A percentile compares a stretch with the other conserved stretches of the same genome.
These are phyloP conservation scores for Barnardius zonarius DNA, from an alignment of 2,113 vertebrate species.

Conservation along the genomic window DNA sequence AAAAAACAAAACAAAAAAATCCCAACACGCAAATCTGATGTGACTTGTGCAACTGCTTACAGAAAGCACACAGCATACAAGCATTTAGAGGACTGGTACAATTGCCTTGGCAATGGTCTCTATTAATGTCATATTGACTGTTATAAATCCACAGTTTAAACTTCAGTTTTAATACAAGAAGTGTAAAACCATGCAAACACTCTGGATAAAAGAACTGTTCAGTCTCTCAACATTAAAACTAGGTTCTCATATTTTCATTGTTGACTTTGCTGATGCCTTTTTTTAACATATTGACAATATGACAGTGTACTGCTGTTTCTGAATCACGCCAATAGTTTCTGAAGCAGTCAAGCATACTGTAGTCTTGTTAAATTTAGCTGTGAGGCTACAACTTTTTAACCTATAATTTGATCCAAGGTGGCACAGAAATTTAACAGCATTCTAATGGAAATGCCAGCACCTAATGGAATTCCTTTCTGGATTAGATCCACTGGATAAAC, in stretches of 20 bases:
- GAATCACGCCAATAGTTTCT: neutral
- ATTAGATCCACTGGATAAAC: neutral
- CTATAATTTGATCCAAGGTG: neutral
- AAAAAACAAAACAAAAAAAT: neutral
- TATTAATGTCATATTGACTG: neutral
- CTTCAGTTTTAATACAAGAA: neutral
- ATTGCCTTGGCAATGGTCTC: neutral
- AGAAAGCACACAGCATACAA: neutral
- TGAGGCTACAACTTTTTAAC: neutral
- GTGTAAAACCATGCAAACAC: neutral
- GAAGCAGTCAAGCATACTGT: neutral
- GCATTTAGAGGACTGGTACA: neutral
- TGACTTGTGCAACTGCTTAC: slow-evolving; percentile 1
- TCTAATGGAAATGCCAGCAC: neutral
- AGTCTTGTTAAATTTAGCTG: neutral
- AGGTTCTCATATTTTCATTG: neutral
- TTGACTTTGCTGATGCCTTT: neutral
- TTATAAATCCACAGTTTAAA: neutral
- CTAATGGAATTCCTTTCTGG: neutral
- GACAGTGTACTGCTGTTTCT: neutral
- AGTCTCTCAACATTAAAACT: neutral
- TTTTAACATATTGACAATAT: neutral
- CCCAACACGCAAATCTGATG: neutral
- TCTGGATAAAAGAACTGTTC: neutral
- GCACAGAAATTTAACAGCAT: neutral